Evolutionary conservation across 2,888 invertebrate genomes (phyloP).

Genomic region (Hirtodrosophila confusa): DNA sequence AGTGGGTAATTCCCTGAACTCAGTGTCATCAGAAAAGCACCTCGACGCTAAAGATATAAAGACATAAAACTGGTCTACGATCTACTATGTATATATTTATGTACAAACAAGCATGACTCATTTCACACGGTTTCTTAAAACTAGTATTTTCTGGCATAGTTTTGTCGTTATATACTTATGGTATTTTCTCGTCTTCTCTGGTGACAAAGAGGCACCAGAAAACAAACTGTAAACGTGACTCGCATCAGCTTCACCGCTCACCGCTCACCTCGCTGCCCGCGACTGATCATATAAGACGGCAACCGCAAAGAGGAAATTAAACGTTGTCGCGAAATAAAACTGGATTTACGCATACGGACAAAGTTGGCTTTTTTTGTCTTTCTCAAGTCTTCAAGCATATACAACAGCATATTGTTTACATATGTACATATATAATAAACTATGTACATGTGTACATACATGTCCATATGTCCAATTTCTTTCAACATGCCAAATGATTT

Average conservation of each 20-base stretch:
- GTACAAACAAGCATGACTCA: constrained; percentile 37
- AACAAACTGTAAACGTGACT: constrained; percentile 45
- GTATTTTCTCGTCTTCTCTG: constrained; percentile 25
- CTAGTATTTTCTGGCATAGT: constrained; percentile 38
- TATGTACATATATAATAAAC: too few species aligned
- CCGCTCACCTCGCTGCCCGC: neutral
- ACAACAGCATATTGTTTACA: too few species aligned
- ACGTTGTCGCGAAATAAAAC: constrained; percentile 49
- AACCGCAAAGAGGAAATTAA: constrained; percentile 30
- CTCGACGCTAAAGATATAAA: constrained; percentile 18
- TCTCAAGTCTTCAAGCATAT: neutral
- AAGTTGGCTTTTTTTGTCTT: neutral
- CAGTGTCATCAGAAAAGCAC: constrained; percentile 35
- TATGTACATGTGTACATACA: too few species aligned
- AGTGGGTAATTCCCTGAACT: constrained; percentile 49
- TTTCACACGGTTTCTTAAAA: constrained; percentile 45
- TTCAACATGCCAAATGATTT: too few species aligned
- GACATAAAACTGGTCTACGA: constrained; percentile 28
- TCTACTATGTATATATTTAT: constrained; percentile 14
- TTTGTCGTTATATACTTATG: constrained; percentile 3
- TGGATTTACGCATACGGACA: constrained; percentile 41
- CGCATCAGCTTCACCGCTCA: constrained; percentile 24
- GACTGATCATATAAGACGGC: constrained; percentile 1
- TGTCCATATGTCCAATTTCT: neutral
- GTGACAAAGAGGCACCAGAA: constrained; percentile 27